These are phyloP conservation scores for Oligia strigilis DNA, from an alignment of 2,888 invertebrate species.

Conservation along the genomic window DNA sequence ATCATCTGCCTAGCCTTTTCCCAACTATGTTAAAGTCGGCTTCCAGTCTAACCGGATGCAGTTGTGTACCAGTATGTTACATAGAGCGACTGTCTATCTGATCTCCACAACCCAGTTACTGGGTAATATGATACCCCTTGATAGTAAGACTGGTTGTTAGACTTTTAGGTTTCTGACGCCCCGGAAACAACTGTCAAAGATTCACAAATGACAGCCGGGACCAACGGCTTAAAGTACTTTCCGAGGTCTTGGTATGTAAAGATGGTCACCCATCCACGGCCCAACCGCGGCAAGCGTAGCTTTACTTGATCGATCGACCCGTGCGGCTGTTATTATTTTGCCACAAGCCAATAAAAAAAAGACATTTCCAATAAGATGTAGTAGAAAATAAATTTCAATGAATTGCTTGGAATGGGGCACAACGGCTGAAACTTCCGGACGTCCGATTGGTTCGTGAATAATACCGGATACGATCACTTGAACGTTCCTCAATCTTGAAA, in stretches of 20 bases:
- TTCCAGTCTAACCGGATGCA: too few species aligned
- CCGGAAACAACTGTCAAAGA: too few species aligned
- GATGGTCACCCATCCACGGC: background rate
- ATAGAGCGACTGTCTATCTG: too few species aligned
- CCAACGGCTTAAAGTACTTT: too few species aligned
- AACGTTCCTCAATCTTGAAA: conserved; percentile 71
- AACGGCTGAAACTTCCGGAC: conserved; percentile 70
- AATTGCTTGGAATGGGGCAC: conserved; percentile 55
- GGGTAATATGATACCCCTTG: too few species aligned
- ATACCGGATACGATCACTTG: conserved; percentile 75
- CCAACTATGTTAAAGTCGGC: too few species aligned
- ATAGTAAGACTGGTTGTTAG: too few species aligned
- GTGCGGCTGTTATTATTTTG: background rate
- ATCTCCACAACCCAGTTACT: too few species aligned
- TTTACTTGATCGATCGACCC: background rate
- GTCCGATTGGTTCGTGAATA: conserved; percentile 76
- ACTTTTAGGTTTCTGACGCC: too few species aligned
- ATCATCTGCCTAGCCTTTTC: too few species aligned
- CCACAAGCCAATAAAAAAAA: background rate
- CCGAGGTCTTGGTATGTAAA: background rate
- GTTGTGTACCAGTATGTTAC: too few species aligned
- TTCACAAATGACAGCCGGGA: too few species aligned
- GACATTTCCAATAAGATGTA: conserved; percentile 48
- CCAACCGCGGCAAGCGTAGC: background rate
- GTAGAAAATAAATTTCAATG: conserved; percentile 61